Conservation (phyloP, 2,888 invertebrate genomes). For the Eupithecia inturbata region DNA sequence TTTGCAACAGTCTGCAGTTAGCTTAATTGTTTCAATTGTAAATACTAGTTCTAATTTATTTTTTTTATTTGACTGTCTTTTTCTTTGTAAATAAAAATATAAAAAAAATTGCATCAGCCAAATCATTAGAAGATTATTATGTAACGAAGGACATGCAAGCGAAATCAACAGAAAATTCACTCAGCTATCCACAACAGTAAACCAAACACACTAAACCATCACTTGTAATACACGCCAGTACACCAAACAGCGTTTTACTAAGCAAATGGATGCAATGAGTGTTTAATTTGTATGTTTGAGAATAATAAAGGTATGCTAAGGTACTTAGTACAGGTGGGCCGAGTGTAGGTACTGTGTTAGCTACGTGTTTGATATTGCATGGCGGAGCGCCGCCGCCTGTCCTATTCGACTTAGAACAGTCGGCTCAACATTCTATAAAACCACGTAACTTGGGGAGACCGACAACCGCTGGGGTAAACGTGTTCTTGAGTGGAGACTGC, state of each 20-base stretch:
- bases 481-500: no score
- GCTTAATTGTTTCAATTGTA: no score
- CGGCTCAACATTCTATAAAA: background rate
- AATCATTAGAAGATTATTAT: background rate
- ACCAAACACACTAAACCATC: slow-evolving; percentile 8
- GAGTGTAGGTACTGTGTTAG: slow-evolving; percentile 32
- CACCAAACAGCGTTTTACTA: slow-evolving; percentile 42
- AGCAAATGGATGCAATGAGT: slow-evolving; percentile 45
- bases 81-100: no score
- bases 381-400: slow-evolving; percentile 35
- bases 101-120: background rate
- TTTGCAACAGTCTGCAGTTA: no score
- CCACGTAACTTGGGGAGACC: no score
- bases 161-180: slow-evolving; percentile 26
- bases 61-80: no score
- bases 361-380: slow-evolving; percentile 36
- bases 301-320: slow-evolving; percentile 47
- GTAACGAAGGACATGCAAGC: slow-evolving; percentile 12
- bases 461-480: no score
- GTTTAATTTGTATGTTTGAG: slow-evolving; percentile 53
- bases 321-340: slow-evolving; percentile 35
- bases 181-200: slow-evolving; percentile 20
- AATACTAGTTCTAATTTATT: no score
- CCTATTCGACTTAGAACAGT: slow-evolving; percentile 33
- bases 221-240: slow-evolving; percentile 15